These are phyloP conservation scores for Troglohyphantes excavatus DNA, from an alignment of 2,888 invertebrate species.

Conservation along the genomic window DNA sequence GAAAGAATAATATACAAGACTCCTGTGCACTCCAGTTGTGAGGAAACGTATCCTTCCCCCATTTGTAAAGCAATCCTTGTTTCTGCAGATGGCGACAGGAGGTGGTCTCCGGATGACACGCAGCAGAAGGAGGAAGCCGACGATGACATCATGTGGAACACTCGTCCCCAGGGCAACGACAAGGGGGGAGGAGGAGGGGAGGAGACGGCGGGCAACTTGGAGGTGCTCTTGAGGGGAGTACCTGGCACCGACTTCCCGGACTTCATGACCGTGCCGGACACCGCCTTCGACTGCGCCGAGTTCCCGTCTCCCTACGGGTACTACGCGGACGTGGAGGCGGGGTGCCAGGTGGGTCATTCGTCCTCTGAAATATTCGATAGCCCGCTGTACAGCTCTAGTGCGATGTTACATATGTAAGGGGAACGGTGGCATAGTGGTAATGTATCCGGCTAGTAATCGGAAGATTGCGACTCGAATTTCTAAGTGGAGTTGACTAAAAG, in stretches of 20 bases:
- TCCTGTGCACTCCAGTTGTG: no score
- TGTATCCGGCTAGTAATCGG: no score
- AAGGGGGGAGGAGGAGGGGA: conserved; percentile 60
- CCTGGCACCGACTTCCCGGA: conserved; percentile 88
- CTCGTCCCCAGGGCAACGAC: conserved; percentile 57
- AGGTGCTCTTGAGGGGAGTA: conserved; percentile 85
- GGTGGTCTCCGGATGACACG: conserved; percentile 35
- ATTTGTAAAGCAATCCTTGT: neutral
- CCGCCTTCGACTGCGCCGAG: conserved; percentile 79
- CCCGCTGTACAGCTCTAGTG: no score
- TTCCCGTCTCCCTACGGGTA: conserved; percentile 79
- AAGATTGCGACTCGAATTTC: no score
- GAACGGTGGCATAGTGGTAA: no score
- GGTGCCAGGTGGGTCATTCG: conserved; percentile 75
- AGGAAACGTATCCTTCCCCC: neutral
- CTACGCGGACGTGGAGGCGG: conserved; percentile 80
- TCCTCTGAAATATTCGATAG: no score
- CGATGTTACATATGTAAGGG: no score
- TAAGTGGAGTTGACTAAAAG: no score
- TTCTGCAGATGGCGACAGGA: conserved; percentile 9
- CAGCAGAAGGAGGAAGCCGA: conserved; percentile 24
- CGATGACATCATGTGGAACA: conserved; percentile 34
- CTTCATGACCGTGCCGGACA: conserved; percentile 82
- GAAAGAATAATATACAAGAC: no score
- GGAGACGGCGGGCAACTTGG: conserved; percentile 68